Conservation (phyloP, 1,140 invertebrate species). For the Polypedilum vanderplanki region DNA sequence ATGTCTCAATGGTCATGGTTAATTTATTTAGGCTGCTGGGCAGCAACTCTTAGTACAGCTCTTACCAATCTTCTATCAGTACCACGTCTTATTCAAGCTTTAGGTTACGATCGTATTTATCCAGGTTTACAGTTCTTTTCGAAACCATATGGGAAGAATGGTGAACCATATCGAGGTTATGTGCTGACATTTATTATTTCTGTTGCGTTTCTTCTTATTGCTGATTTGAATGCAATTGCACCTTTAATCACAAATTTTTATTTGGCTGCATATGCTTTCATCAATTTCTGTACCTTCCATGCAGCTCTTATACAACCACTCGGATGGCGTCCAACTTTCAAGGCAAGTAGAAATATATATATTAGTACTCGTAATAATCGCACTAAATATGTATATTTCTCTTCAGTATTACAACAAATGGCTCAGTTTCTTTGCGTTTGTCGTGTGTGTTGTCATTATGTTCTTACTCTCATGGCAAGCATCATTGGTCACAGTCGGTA, state of each 20-base stretch:
- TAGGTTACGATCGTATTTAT: slow-evolving; percentile 87
- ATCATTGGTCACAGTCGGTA: slow-evolving; percentile 75
- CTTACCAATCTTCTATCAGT: slow-evolving; percentile 87
- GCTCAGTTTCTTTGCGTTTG: slow-evolving; percentile 73
- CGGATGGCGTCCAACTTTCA: slow-evolving; percentile 77
- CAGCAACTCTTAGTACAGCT: slow-evolving; percentile 87
- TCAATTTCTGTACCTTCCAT: slow-evolving; percentile 91
- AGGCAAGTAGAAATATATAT: slow-evolving; percentile 48
- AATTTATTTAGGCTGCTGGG: slow-evolving; percentile 89
- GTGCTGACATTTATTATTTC: slow-evolving; percentile 79
- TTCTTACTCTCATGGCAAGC: slow-evolving; percentile 84
- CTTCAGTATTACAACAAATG: slow-evolving; percentile 85
- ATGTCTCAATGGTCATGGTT: slow-evolving; percentile 79
- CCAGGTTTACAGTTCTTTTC: slow-evolving; percentile 83
- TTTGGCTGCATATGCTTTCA: slow-evolving; percentile 85
- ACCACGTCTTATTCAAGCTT: slow-evolving; percentile 74
- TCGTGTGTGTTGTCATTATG: slow-evolving; percentile 85
- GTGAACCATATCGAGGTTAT: slow-evolving; percentile 85
- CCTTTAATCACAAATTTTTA: slow-evolving; percentile 91
- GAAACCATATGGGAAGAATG: slow-evolving; percentile 78
- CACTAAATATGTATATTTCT: slow-evolving; percentile 32
- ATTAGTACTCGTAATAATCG: slow-evolving; percentile 27
- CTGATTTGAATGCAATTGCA: slow-evolving; percentile 83
- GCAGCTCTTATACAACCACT: slow-evolving; percentile 68
- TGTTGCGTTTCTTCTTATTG: slow-evolving; percentile 73